A percentile compares a stretch with the other conserved stretches of the same genome.
Conservation (phyloP, 2,113 vertebrate species). For the Lamprotornis superbus region DNA sequence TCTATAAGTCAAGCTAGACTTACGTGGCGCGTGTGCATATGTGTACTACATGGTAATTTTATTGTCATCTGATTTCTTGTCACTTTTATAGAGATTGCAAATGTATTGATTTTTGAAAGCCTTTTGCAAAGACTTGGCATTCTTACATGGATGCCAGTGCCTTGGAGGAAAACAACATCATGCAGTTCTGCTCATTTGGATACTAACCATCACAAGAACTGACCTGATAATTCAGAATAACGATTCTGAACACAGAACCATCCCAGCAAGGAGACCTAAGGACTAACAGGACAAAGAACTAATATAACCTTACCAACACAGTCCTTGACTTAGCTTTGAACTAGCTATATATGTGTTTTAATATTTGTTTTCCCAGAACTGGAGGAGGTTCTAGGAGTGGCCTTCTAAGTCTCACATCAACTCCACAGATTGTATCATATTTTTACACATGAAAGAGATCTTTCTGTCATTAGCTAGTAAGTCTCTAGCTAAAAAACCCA, state of each 20-base stretch:
- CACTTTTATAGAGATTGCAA: conserved; percentile 14
- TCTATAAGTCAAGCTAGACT: not conserved
- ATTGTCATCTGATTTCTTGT: conserved; percentile 41
- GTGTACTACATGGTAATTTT: conserved; percentile 30
- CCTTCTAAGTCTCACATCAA: not conserved
- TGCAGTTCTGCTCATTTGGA: not conserved
- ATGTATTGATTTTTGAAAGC: conserved; percentile 36
- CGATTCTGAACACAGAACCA: not conserved
- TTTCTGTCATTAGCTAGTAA: not conserved
- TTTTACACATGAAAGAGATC: not conserved
- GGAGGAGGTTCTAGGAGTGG: not conserved
- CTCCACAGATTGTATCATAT: not conserved
- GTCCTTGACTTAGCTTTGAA: not conserved
- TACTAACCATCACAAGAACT: conserved; percentile 9
- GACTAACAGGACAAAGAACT: not conserved
- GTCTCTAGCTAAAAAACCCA: not conserved
- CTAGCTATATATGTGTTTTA: not conserved
- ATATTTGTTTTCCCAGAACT: not conserved
- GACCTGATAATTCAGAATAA: not conserved
- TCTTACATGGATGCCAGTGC: not conserved
- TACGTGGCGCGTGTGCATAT: not conserved
- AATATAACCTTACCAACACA: not conserved
- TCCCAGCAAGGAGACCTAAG: not conserved
- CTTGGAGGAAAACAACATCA: conserved; percentile 6
- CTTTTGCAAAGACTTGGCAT: conserved; percentile 11